Evolutionary conservation across 1,140 invertebrate species (phyloP), one percentile per base, ranked within the genome.

Genomic region (Bacillus rossius): DNA sequence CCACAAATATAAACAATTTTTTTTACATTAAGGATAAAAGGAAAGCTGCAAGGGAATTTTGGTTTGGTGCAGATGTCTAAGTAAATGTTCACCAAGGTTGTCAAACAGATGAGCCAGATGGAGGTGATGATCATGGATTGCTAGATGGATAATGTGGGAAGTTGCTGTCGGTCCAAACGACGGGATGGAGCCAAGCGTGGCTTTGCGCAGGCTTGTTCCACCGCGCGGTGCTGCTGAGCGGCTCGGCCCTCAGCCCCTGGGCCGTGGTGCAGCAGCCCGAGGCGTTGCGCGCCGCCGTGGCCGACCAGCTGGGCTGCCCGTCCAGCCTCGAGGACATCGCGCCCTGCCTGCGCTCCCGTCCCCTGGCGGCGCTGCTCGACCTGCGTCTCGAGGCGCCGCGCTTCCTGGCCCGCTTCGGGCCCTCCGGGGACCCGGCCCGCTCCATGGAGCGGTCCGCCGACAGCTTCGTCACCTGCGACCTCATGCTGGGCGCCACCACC

Each of bases 191-290:
- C n/a, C n/a, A n/a, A n/a, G n/a, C n/a, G n/a, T n/a, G 42, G 7
- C 8, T 8, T 8, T 45, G 42, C 76, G 53, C 76, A 88, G 87
- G 84, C 63, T 78, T 96, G 38, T 92, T 96, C 72, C 85, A 90
- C 23, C 84, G 92, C 38, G 88, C 90, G 3, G 81, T 96, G 29
- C 75, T 96, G 41, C 79, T 95, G 65, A 93, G 91, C 64, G 94
- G 94, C 3, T 91, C 92, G 0, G 89, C 92, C 2, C 75, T 95
- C 29, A 88, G 88, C 69, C 88, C 88, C 2, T 92, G 87, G 83
- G 89, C 91, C 7, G 76, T 90, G 38, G 83, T 87, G 23, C 83
- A 86, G 42, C 85, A 92, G 68, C 83, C 91, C 1, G 81, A 87
- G 49, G 77, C 82, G 25, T 78, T 91, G 38, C 80, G 90, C 0